A percentile compares a stretch with the other conserved stretches of the same genome.
These are phyloP conservation scores for Phaedon cochleariae DNA, from an alignment of 2,888 invertebrate species.

Conservation along the genomic window DNA sequence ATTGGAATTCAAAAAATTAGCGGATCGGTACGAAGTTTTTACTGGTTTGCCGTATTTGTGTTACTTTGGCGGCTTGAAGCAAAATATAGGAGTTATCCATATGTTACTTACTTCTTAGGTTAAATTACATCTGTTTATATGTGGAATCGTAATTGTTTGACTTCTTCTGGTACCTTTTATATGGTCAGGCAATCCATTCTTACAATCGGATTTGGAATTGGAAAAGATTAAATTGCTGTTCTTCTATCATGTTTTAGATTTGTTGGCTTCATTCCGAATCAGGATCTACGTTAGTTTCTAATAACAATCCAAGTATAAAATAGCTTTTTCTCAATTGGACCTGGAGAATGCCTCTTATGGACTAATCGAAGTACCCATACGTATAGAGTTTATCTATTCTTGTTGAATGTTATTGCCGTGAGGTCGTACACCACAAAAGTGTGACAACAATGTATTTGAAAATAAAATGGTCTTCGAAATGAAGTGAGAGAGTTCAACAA, in stretches of 20 bases:
- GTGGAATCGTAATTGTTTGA: conserved; percentile 27
- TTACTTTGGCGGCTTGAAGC: conserved; percentile 6
- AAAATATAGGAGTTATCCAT: conserved; percentile 11
- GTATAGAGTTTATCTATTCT: too few species aligned
- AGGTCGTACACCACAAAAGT: too few species aligned
- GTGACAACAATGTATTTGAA: too few species aligned
- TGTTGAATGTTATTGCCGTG: too few species aligned
- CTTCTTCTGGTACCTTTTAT: conserved; percentile 14
- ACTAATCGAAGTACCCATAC: too few species aligned
- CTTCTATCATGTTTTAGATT: not conserved
- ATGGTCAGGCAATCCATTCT: conserved; percentile 14
- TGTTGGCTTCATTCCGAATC: not conserved
- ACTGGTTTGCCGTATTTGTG: conserved; percentile 21
- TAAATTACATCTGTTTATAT: conserved; percentile 26
- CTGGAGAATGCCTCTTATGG: too few species aligned
- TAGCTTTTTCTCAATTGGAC: not conserved
- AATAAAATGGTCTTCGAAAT: too few species aligned
- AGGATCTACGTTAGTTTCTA: not conserved
- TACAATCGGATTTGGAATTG: conserved; percentile 24
- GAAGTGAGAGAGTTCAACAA: too few species aligned
- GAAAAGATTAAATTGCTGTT: conserved; percentile 21
- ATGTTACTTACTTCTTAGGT: conserved; percentile 1
- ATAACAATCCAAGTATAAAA: not conserved
- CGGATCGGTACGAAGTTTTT: conserved; percentile 22
- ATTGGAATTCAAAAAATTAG: conserved; percentile 43